Evolutionary conservation across 2,113 vertebrate species (phyloP).

Genomic region (Poecile atricapillus): DNA sequence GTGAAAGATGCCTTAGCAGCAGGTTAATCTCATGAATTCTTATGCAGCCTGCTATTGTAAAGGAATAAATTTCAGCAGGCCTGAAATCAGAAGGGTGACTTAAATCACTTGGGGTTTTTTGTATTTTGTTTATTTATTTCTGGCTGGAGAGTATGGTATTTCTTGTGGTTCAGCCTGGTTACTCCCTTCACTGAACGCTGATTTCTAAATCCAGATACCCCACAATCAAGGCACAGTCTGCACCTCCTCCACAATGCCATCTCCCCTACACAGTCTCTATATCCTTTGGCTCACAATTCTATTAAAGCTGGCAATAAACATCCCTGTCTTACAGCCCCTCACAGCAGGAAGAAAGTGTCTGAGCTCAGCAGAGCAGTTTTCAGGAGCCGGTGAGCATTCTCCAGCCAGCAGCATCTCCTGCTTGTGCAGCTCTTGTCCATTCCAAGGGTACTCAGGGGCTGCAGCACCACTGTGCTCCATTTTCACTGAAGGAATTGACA

Average conservation of each 20-base stretch:
- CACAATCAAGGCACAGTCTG: not conserved
- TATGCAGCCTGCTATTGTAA: not conserved
- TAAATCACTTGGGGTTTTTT: not conserved
- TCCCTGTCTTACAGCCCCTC: not conserved
- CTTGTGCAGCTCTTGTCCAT: not conserved
- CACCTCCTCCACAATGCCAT: not conserved
- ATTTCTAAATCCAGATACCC: not conserved
- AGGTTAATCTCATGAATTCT: not conserved
- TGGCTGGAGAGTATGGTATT: not conserved
- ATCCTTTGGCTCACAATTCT: not conserved
- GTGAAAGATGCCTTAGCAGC: not conserved
- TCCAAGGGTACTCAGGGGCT: constrained; percentile 10
- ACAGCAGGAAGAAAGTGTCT: not conserved
- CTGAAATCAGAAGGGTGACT: not conserved
- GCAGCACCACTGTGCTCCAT: not conserved
- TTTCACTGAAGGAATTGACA: constrained; percentile 30
- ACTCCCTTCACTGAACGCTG: not conserved
- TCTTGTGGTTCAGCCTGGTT: not conserved
- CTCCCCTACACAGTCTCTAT: not conserved
- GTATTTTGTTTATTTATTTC: not conserved
- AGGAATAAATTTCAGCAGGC: not conserved
- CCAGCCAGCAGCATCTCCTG: not conserved
- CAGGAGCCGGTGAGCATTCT: not conserved
- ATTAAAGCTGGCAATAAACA: constrained; percentile 17
- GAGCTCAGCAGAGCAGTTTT: not conserved